A percentile compares a stretch with the other conserved stretches of the same genome.
phyloP scores from a whole-genome alignment of 2,113 vertebrate species.

The Pygoscelis antarcticus region DNA sequence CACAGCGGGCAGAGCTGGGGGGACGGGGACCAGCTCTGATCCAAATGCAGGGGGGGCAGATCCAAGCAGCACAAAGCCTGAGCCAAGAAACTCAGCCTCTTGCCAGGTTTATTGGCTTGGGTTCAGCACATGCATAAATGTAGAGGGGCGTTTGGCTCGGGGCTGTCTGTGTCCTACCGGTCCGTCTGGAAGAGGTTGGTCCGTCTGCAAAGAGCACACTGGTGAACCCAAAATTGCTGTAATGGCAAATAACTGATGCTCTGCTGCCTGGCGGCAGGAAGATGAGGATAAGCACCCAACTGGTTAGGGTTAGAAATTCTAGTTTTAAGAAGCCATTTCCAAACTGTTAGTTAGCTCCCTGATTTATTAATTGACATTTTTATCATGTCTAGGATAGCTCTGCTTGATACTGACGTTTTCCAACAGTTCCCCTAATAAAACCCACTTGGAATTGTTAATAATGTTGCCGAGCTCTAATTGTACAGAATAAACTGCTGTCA shows the following conservation, averaged over 20 bases:
- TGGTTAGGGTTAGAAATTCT: not conserved
- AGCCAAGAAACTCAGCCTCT: constrained; percentile 6
- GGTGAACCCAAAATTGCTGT: not conserved
- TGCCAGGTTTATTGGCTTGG: not conserved
- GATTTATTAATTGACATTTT: not conserved
- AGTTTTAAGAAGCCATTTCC: not conserved
- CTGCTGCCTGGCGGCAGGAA: not conserved
- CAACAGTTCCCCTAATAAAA: not conserved
- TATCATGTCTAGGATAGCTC: not conserved
- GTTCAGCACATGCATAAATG: not conserved
- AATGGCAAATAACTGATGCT: not conserved
- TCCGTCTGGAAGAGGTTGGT: not conserved
- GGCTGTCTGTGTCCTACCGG: not conserved
- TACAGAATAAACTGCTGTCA: not conserved
- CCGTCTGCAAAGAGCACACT: not conserved
- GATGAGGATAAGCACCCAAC: not conserved
- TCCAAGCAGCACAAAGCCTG: not conserved
- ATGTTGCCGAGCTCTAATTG: not conserved
- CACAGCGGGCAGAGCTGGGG: not conserved
- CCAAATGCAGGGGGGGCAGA: not conserved
- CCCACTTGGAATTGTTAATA: not conserved
- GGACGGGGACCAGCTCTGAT: not conserved
- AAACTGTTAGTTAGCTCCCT: not conserved
- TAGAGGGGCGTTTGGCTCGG: not conserved
- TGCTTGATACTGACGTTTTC: not conserved